Evolutionary conservation across 2,797 vertebrate genomes (phyloP).

Genomic region (Astyanax mexicanus): DNA sequence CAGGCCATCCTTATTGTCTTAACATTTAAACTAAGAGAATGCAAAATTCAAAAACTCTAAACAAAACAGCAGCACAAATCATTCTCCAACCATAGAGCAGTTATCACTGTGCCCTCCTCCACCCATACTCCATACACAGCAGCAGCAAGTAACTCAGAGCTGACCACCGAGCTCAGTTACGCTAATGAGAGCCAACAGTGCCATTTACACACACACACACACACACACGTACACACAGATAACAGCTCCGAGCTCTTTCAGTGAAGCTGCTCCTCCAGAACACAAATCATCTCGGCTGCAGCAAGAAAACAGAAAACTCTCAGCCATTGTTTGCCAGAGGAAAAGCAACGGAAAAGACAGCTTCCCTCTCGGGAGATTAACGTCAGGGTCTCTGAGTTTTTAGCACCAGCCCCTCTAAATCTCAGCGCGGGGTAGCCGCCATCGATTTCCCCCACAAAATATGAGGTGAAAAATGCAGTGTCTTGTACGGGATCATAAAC

Average conservation of each 20-base stretch:
- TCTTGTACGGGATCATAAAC: constrained; percentile 51
- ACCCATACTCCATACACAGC: constrained; percentile 33
- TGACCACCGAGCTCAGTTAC: constrained; percentile 18
- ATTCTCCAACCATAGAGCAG: constrained; percentile 36
- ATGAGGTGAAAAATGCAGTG: constrained; percentile 46
- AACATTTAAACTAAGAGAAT: constrained; percentile 34
- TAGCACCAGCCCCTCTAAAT: constrained; percentile 51
- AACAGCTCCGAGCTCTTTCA: constrained; percentile 20
- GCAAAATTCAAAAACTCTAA: constrained; percentile 26
- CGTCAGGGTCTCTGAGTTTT: constrained; percentile 35
- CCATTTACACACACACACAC: not conserved
- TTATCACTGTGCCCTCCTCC: constrained; percentile 17
- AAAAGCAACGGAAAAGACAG: constrained; percentile 23
- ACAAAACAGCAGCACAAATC: constrained; percentile 24
- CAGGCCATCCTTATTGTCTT: constrained; percentile 18
- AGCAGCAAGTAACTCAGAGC: constrained; percentile 25
- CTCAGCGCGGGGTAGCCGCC: constrained; percentile 41
- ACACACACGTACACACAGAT: constrained; percentile 4
- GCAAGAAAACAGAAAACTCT: constrained; percentile 30
- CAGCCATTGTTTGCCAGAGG: constrained; percentile 33
- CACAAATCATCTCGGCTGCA: not conserved
- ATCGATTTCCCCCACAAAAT: constrained; percentile 59
- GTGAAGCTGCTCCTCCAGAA: not conserved
- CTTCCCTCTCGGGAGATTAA: constrained; percentile 43
- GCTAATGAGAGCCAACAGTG: constrained; percentile 38